Evolutionary conservation across 2,888 invertebrate genomes (phyloP).

Genomic region (Hydrotaea cyrtoneurina): DNA sequence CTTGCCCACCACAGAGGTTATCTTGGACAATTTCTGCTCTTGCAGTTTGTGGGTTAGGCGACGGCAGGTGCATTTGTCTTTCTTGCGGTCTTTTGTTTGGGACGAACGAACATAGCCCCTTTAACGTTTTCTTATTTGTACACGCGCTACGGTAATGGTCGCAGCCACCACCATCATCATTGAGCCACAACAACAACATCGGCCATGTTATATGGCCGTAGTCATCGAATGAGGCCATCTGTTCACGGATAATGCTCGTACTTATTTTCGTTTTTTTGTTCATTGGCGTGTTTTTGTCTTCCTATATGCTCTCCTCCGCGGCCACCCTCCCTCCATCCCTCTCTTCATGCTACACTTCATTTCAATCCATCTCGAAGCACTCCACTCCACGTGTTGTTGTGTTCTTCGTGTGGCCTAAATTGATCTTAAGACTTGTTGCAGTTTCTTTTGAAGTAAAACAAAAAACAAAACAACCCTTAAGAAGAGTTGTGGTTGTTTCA

Average conservation of each 20-base stretch:
- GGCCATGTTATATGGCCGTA: neutral
- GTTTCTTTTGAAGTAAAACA: conserved; percentile 12
- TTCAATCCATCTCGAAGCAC: conserved; percentile 12
- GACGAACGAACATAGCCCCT: neutral
- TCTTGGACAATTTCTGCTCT: too few species aligned
- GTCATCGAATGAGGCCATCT: conserved; percentile 37
- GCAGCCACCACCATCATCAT: neutral
- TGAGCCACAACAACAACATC: neutral
- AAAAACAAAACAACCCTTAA: conserved; percentile 19
- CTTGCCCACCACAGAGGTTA: too few species aligned
- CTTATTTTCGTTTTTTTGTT: neutral
- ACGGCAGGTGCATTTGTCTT: conserved; percentile 53
- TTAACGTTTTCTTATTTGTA: neutral
- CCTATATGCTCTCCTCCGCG: too few species aligned
- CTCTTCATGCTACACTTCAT: conserved; percentile 1
- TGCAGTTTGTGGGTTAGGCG: too few species aligned
- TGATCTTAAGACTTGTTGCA: conserved; percentile 38
- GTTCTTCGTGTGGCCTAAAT: conserved; percentile 29
- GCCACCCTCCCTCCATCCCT: too few species aligned
- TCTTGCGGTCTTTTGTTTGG: neutral
- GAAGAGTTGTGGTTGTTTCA: neutral
- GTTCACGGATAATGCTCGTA: neutral
- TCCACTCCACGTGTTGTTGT: conserved; percentile 37
- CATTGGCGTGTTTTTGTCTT: neutral
- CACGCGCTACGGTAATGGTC: conserved; percentile 21